Evolutionary conservation across 2,888 invertebrate species (phyloP), one percentile per base, ranked within the genome.

Genomic region (Idaea dimidiata): DNA sequence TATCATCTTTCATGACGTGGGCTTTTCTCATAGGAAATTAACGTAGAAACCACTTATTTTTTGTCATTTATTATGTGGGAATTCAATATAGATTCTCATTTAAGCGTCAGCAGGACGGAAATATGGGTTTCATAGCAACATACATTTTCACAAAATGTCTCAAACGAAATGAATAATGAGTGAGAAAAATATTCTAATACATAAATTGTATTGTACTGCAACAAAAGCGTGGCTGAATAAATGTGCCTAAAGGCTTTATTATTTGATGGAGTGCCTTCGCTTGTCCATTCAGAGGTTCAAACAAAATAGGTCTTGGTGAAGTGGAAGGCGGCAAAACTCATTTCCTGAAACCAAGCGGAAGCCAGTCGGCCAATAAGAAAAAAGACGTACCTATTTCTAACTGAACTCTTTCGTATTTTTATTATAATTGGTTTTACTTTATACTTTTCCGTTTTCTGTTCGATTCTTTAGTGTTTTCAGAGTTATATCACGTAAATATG

Each of bases 321-420:
- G 72, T 70, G 62, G 67, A 73, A 74, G 78, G 79, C 71, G 79
- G 84, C 71, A 79, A 85, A 90, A 87, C 90, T 91, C 91, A 92
- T 91, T 91, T 92, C 91, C 91, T 83, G 83, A 76, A 78, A 84
- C 77, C 82, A 83, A 43, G 73, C 86, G 88, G 87, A 88, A 86
- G 83, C 76, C 78, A 80, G 82, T 79, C 81, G 81, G 81, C 84
- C 89, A 89, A 88, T 90, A 87, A 89, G 84, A 81, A 87, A 88
- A 88, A 85, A 82, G 24, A 24, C 24, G 24, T 1, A 24, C 81
- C 75, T 83, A 83, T 86, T 86, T 82, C 82, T 78, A 81, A 83
- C 73, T 79, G 76, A 80, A 83, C 77, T 80, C 77, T 79, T 82
- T 83, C 77, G 72, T 75, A 78, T 83, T 84, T 76, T 82, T 82